Percentiles rank a stretch among this genome's conserved stretches.
These are phyloP conservation scores for Charina bottae DNA, from an alignment of 2,113 vertebrate species.

Conservation along the genomic window DNA sequence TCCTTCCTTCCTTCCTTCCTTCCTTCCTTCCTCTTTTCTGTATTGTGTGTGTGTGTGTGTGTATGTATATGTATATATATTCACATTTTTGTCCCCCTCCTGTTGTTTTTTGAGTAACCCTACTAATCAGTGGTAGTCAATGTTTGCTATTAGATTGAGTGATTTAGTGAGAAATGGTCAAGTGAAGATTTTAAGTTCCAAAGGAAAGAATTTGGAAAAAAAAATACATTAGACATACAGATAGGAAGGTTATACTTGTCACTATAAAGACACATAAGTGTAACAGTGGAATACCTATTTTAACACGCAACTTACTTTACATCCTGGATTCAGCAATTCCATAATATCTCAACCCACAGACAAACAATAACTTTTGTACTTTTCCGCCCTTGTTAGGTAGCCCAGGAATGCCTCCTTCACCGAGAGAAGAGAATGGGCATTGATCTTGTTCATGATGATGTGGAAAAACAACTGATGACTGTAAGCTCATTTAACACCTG, in stretches of 20 bases:
- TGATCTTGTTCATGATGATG: constrained; percentile 88
- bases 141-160: not conserved
- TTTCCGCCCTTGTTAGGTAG: constrained; percentile 72
- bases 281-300: not conserved
- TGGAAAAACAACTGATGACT: constrained; percentile 85
- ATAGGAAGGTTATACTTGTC: not conserved
- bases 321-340: not conserved
- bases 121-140: not conserved
- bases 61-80: not conserved
- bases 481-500: constrained; percentile 67
- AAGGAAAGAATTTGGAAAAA: not conserved
- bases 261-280: not conserved
- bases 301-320: not conserved
- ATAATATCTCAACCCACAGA: not conserved
- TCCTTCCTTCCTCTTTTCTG: not conserved
- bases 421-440: constrained; percentile 94
- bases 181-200: not conserved
- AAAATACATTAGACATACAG: not conserved
- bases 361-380: not conserved
- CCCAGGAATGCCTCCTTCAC: constrained; percentile 91
- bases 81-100: not conserved
- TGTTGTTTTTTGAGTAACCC: not conserved
- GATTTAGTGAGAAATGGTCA: not conserved
- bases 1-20: not conserved
- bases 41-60: not conserved